phyloP scores from a whole-genome alignment of 2,113 vertebrate genomes.

The Climacteris rufus region DNA sequence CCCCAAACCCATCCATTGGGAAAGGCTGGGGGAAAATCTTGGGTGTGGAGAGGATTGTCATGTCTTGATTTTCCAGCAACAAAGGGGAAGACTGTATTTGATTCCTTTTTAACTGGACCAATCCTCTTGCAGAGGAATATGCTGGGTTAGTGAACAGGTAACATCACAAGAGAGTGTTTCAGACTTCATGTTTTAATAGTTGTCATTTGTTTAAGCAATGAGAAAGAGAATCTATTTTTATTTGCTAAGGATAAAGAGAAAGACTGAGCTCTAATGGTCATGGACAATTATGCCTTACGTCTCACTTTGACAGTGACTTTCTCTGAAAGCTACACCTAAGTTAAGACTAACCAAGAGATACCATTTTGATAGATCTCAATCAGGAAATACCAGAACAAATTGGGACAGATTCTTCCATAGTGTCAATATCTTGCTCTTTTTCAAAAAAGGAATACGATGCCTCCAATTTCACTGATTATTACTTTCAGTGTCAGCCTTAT shows the following conservation, averaged over 20 bases:
- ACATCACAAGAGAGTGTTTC: background rate
- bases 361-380: slow-evolving; percentile 47
- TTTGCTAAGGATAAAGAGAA: slow-evolving; percentile 16
- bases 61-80: background rate
- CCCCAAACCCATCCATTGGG: background rate
- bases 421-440: slow-evolving; percentile 50
- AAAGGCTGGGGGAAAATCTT: background rate
- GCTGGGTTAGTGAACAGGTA: background rate
- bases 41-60: background rate
- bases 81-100: background rate
- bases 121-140: background rate
- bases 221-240: background rate
- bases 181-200: background rate
- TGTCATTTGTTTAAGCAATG: slow-evolving; percentile 36
- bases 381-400: slow-evolving; percentile 64
- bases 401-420: slow-evolving; percentile 57
- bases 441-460: slow-evolving; percentile 65
- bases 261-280: background rate
- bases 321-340: slow-evolving; percentile 52
- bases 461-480: slow-evolving; percentile 70
- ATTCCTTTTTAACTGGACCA: background rate
- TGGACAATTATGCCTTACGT: slow-evolving; percentile 45
- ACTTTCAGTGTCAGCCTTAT: slow-evolving; percentile 70
- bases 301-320: slow-evolving; percentile 6
- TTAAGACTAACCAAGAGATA: slow-evolving; percentile 61